Conservation (phyloP, 2,113 vertebrate species). For the Malurus cyaneus region DNA sequence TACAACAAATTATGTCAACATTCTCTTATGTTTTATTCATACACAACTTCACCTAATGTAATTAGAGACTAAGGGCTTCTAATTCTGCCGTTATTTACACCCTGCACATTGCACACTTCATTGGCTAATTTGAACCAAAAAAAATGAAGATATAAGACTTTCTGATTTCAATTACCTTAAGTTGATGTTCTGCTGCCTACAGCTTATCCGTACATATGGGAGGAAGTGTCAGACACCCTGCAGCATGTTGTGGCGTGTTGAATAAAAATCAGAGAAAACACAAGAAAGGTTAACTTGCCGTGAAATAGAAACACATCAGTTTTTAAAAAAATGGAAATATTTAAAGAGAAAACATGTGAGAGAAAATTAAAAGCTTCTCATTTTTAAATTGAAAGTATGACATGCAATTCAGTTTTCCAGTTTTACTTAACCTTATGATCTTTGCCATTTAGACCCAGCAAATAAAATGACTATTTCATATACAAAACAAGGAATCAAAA, state of each 20-base stretch:
- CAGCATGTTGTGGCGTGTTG: not conserved
- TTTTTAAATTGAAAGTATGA: not conserved
- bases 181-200: not conserved
- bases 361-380: not conserved
- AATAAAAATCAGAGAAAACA: constrained; percentile 19
- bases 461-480: not conserved
- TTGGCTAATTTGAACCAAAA: constrained; percentile 23
- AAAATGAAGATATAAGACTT: not conserved
- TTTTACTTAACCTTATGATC: not conserved
- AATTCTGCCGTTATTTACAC: constrained; percentile 39
- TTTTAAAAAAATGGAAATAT: not conserved
- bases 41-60: constrained; percentile 54
- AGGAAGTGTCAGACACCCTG: not conserved
- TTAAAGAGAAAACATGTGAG: not conserved
- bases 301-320: not conserved
- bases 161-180: constrained; percentile 30
- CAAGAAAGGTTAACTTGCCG: not conserved
- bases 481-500: not conserved
- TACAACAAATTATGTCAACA: constrained; percentile 65
- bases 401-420: not conserved
- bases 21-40: constrained; percentile 68
- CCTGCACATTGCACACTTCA: not conserved
- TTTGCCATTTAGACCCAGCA: not conserved
- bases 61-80: constrained; percentile 58
- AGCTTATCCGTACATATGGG: not conserved